phyloP scores from a whole-genome alignment of 2,113 vertebrate species.

The Rhynchomys soricoides region DNA sequence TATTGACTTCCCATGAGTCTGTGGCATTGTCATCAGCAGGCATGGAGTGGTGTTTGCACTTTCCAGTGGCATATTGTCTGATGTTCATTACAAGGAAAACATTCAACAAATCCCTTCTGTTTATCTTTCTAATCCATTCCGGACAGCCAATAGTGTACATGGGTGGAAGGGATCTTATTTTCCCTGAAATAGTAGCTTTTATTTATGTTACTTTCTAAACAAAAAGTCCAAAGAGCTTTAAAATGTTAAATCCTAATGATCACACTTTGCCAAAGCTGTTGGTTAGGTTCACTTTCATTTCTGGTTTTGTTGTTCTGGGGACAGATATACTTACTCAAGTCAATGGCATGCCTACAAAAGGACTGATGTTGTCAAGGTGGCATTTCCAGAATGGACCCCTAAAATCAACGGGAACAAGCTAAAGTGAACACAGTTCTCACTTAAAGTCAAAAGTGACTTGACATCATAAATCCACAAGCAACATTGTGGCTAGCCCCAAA shows the following conservation, averaged over 20 bases:
- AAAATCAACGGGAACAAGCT: not conserved
- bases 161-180: not conserved
- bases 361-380: not conserved
- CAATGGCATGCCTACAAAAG: not conserved
- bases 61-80: not conserved
- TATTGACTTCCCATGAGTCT: not conserved
- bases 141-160: not conserved
- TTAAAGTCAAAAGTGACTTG: not conserved
- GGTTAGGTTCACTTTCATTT: not conserved
- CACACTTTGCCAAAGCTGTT: not conserved
- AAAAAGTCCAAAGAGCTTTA: conserved; percentile 38
- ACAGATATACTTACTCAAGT: conserved; percentile 34
- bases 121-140: not conserved
- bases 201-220: conserved; percentile 42
- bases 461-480: not conserved
- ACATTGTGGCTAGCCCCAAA: not conserved
- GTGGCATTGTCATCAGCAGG: not conserved
- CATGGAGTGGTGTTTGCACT: not conserved
- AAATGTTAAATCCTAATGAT: not conserved
- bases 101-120: not conserved
- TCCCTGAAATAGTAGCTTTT: conserved; percentile 52
- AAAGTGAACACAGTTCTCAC: not conserved
- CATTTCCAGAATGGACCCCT: not conserved
- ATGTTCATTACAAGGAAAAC: not conserved
- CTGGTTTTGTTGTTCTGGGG: not conserved